These are phyloP conservation scores for Oeneis ivallda DNA, from an alignment of 2,888 invertebrate species.

Conservation along the genomic window DNA sequence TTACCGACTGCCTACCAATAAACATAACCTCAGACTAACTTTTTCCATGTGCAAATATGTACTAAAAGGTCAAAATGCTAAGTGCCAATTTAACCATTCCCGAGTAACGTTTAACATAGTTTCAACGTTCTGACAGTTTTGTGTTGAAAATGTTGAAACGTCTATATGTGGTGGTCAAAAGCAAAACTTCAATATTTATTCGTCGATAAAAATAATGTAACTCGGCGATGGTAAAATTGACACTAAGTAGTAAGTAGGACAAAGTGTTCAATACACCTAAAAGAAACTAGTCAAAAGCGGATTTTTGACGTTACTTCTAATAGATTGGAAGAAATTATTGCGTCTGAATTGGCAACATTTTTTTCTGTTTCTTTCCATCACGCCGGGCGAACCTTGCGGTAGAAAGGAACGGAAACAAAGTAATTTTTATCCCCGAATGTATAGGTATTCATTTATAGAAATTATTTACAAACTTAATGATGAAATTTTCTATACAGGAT, in stretches of 20 bases:
- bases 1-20: slow-evolving; percentile 10
- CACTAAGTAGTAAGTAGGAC: background rate
- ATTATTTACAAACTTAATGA: slow-evolving; percentile 20
- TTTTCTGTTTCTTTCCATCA: slow-evolving; percentile 36
- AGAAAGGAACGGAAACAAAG: slow-evolving; percentile 12
- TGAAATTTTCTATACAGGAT: slow-evolving; percentile 12
- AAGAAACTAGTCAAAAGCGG: too few species aligned
- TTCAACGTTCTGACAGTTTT: too few species aligned
- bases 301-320: background rate
- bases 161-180: too few species aligned
- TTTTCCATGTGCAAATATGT: slow-evolving; percentile 1
- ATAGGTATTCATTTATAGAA: slow-evolving; percentile 7
- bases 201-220: too few species aligned
- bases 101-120: too few species aligned
- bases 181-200: too few species aligned
- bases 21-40: background rate
- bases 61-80: too few species aligned
- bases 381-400: background rate
- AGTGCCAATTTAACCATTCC: too few species aligned
- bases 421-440: background rate
- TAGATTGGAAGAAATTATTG: slow-evolving; percentile 3
- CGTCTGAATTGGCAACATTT: background rate
- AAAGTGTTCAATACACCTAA: too few species aligned
- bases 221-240: background rate
- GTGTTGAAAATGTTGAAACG: too few species aligned